These are phyloP conservation scores for Didymodactylos carnosus DNA, from an alignment of 2,888 invertebrate genomes.

Conservation along the genomic window DNA sequence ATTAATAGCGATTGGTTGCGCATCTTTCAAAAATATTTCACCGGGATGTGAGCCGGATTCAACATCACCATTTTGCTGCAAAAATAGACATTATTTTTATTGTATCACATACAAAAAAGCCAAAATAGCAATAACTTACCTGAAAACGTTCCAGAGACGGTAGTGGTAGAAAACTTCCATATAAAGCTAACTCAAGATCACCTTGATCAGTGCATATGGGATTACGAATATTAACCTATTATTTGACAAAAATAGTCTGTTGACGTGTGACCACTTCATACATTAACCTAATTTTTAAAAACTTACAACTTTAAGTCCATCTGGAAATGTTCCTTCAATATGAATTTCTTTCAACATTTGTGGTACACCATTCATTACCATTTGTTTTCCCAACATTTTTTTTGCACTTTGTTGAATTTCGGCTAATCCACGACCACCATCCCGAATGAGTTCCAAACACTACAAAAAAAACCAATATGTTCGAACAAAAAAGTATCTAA, in stretches of 20 bases:
- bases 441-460: conserved; percentile 26
- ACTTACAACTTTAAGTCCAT: conserved; percentile 29
- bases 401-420: conserved; percentile 25
- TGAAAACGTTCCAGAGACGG: conserved; percentile 16
- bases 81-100: not conserved
- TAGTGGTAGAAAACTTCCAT: conserved; percentile 29
- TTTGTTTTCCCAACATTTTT: conserved; percentile 23
- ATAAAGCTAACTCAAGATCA: conserved; percentile 24
- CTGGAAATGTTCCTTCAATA: conserved; percentile 28
- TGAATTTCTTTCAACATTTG: conserved; percentile 26
- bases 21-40: conserved; percentile 17
- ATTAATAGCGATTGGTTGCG: conserved; percentile 20
- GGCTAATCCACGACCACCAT: conserved; percentile 23
- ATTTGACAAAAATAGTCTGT: conserved; percentile 19
- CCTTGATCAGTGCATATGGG: conserved; percentile 25
- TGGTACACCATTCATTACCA: conserved; percentile 24
- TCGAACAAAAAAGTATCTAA: not conserved
- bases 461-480: conserved; percentile 17
- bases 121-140: not conserved
- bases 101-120: not conserved
- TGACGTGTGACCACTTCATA: conserved; percentile 12
- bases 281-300: not conserved
- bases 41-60: conserved; percentile 21
- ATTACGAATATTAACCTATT: conserved; percentile 19
- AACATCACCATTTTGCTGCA: conserved; percentile 9